Base-by-base conservation (phyloP, 1,140 invertebrate genomes). In the Neelides sp. region DNA sequence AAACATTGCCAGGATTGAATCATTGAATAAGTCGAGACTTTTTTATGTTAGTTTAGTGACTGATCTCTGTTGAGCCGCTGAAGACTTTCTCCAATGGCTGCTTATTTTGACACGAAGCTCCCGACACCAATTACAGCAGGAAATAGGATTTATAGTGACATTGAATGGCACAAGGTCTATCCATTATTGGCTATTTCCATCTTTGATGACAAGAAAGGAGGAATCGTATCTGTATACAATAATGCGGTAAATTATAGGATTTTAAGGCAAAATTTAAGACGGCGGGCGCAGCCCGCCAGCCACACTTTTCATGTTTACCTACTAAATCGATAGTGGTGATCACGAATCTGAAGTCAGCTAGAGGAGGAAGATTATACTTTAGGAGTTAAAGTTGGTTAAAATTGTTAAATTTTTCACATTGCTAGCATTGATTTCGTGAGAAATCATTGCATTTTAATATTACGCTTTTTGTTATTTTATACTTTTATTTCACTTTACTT, bases 171-270 rank as follows among this genome's bases (percentile, higher is more conserved):
- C 67, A 71, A 74, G 19, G 77, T 75, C 51, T 71, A 81, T 53
- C 80, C 86, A 0, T 64, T 92, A 20, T 68, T 97, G 26, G 89
- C 87, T 36, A 77, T 93, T 32, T 82, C 84, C 12, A 80, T 84
- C 2, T 90, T 82, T 66, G 83, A 80, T 61, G 82, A 88, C 67
- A 84, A 88, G 51, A 82, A 78, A 63, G 88, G 89, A 26, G 88
- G 89, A 52, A 80, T 80, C 55, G 80, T 93, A 1, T 84, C 78
- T 47, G 78, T 96, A 54, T 91, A 88, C 64, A 80, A 89, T 64
- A 88, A 93, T 71, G 75, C 79, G 65, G 84, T 86, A 70, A 69
- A 71, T 67, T 28, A 41, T n/a, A 22, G 46, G 13, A 40, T 12
- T 32, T 39, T n/a, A n/a, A n/a, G n/a, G n/a, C n/a, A n/a, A n/a